Evolutionary conservation across 2,113 vertebrate genomes (phyloP).

Genomic region (Aphyosemion australe): DNA sequence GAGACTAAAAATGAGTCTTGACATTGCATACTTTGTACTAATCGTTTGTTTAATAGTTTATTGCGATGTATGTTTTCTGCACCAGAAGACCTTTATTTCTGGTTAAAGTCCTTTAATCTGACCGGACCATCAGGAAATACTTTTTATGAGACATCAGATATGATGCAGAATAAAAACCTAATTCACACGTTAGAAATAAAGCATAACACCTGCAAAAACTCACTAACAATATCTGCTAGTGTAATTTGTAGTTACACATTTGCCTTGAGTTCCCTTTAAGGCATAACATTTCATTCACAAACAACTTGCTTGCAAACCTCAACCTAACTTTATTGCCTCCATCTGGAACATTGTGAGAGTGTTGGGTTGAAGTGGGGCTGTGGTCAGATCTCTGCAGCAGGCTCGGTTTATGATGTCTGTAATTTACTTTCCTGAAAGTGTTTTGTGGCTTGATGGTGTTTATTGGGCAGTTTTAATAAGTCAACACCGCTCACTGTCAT

Average conservation of each 20-base stretch:
- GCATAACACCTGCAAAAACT: neutral
- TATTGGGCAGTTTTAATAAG: slow-evolving; percentile 31
- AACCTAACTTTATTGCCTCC: slow-evolving; percentile 45
- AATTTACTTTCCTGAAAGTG: slow-evolving; percentile 48
- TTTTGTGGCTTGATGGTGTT: slow-evolving; percentile 43
- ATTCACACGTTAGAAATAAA: slow-evolving; percentile 40
- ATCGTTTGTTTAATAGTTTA: no score
- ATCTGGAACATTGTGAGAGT: slow-evolving; percentile 44
- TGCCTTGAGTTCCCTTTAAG: neutral
- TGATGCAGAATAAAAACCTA: slow-evolving; percentile 24
- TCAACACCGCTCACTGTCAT: slow-evolving; percentile 18
- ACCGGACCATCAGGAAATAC: slow-evolving; percentile 10
- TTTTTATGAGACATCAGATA: slow-evolving; percentile 18
- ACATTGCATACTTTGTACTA: neutral
- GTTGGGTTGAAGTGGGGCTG: slow-evolving; percentile 3
- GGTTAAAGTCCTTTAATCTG: slow-evolving; percentile 28
- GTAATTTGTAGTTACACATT: slow-evolving; percentile 5
- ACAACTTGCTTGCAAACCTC: slow-evolving; percentile 17
- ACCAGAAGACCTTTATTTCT: neutral
- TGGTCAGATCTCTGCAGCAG: slow-evolving; percentile 26
- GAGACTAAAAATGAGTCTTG: slow-evolving; percentile 8
- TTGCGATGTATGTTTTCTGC: no score
- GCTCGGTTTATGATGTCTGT: slow-evolving; percentile 52
- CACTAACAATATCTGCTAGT: neutral
- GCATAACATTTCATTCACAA: slow-evolving; percentile 1